phyloP scores from a whole-genome alignment of 2,888 invertebrate species.

The Galerucella calmariensis region DNA sequence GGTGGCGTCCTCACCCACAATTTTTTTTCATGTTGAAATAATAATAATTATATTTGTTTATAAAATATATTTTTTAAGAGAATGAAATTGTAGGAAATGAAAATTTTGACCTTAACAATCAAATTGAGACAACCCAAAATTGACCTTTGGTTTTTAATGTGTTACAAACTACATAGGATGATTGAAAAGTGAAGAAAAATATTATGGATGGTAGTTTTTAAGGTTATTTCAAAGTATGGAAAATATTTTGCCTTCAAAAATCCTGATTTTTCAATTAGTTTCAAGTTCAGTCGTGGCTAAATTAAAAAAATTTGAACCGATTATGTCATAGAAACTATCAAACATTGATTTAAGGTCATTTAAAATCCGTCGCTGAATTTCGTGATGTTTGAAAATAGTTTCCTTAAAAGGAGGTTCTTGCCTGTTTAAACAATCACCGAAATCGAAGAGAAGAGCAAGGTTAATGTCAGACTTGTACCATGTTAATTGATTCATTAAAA shows the following conservation, averaged over 20 bases:
- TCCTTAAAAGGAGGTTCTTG: conserved; percentile 12
- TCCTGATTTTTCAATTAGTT: not conserved
- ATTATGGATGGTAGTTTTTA: not conserved
- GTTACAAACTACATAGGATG: too few species aligned
- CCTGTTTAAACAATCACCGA: conserved; percentile 19
- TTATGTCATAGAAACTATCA: not conserved
- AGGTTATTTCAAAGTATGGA: too few species aligned
- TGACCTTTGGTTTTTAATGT: too few species aligned
- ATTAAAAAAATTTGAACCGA: not conserved
- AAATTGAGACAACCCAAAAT: too few species aligned
- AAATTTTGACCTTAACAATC: too few species aligned
- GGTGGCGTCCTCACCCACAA: too few species aligned
- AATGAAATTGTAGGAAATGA: too few species aligned
- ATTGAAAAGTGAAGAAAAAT: too few species aligned
- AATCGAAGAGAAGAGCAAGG: conserved; percentile 48
- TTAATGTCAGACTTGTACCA: conserved; percentile 39
- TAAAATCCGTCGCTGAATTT: not conserved
- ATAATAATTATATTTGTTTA: too few species aligned
- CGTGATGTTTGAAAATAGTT: conserved; percentile 15
- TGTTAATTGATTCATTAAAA: not conserved
- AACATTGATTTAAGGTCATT: not conserved
- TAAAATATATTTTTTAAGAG: too few species aligned
- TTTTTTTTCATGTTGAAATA: too few species aligned
- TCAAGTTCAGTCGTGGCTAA: not conserved
- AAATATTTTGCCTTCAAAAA: not conserved